A percentile compares a stretch with the other conserved stretches of the same genome.
Conservation (phyloP, 2,797 vertebrate species). For the Stomatorhinus walkeri region DNA sequence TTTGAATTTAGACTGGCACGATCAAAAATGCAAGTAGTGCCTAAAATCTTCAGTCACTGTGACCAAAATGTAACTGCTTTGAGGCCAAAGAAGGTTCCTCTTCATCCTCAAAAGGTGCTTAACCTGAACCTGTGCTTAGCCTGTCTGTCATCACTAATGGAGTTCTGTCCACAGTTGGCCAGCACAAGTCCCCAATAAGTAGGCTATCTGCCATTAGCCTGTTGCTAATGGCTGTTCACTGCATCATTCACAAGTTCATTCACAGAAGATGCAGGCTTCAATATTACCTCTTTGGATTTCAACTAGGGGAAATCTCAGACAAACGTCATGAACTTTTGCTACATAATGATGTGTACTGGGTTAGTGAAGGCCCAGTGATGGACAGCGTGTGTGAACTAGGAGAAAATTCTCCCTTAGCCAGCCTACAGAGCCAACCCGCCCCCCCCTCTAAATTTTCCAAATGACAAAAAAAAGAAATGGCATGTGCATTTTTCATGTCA, state of each 20-base stretch:
- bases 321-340: not conserved
- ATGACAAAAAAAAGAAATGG: not conserved
- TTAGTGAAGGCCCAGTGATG: not conserved
- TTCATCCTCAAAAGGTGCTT: slow-evolving; percentile 6
- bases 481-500: not conserved
- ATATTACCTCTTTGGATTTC: not conserved
- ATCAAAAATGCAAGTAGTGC: not conserved
- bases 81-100: not conserved
- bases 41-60: not conserved
- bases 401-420: not conserved
- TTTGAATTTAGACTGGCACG: not conserved
- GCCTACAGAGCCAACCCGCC: not conserved
- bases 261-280: slow-evolving; percentile 3
- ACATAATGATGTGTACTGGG: slow-evolving; percentile 2
- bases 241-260: slow-evolving; percentile 29
- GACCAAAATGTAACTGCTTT: not conserved
- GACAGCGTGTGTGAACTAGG: not conserved
- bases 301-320: not conserved
- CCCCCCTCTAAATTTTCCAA: not conserved
- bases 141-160: slow-evolving; percentile 16
- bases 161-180: slow-evolving; percentile 16
- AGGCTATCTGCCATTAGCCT: slow-evolving; percentile 18
- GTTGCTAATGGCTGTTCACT: slow-evolving; percentile 18
- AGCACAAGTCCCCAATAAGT: slow-evolving; percentile 16
- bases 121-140: slow-evolving; percentile 24